Conservation (phyloP, 1,140 invertebrate species). For the Macrocentrus cingulum region DNA sequence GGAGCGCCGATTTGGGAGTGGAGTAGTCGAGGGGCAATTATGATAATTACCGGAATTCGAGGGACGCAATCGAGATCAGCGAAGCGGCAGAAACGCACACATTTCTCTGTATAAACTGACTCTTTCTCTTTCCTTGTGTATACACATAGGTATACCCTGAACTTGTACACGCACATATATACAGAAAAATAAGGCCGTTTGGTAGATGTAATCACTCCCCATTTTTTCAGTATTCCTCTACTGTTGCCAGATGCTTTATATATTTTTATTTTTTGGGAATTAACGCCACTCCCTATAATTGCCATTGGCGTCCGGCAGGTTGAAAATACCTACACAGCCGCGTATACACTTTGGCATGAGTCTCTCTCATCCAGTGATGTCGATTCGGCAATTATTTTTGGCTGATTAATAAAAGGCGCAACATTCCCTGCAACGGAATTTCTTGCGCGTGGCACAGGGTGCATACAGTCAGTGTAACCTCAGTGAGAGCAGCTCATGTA, state of each 20-base stretch:
- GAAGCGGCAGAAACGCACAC: slow-evolving; percentile 34
- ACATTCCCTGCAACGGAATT: slow-evolving; percentile 14
- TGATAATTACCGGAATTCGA: slow-evolving; percentile 53
- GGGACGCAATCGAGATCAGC: slow-evolving; percentile 42
- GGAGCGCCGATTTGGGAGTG: slow-evolving; percentile 38
- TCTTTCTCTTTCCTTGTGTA: no score
- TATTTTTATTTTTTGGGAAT: slow-evolving; percentile 26
- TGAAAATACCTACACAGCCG: slow-evolving; percentile 4
- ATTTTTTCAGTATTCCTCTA: slow-evolving; percentile 17
- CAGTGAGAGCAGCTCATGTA: slow-evolving; percentile 12
- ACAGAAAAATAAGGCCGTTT: slow-evolving; percentile 6
- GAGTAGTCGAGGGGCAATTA: slow-evolving; percentile 43
- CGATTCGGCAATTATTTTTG: no score
- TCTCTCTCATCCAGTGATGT: no score
- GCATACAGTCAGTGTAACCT: not conserved
- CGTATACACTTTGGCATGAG: not conserved
- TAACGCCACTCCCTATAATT: slow-evolving; percentile 29
- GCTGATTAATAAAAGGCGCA: no score
- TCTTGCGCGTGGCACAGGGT: slow-evolving; percentile 17
- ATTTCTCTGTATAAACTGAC: not conserved
- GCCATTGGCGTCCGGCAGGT: slow-evolving; percentile 11
- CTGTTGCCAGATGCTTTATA: slow-evolving; percentile 19
- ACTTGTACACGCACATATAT: not conserved
- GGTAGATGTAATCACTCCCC: slow-evolving; percentile 27
- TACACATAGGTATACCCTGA: no score